phyloP scores from a whole-genome alignment of 2,113 vertebrate genomes.

The Phalacrocorax pelagicus region DNA sequence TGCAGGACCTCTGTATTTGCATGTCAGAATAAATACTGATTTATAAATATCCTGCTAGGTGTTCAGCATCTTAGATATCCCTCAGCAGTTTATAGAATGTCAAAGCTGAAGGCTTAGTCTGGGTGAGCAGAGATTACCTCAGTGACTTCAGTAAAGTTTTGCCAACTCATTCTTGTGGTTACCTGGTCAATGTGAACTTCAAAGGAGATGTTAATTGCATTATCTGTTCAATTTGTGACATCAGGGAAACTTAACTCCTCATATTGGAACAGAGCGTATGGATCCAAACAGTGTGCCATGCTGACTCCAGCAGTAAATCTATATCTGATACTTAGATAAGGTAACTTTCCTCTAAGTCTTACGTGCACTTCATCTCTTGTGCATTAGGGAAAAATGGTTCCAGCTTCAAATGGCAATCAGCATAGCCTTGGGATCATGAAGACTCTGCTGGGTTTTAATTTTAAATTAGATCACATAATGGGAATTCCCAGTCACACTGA shows the following conservation, averaged over 20 bases:
- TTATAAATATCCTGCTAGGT: neutral
- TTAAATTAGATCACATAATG: neutral
- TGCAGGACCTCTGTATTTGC: neutral
- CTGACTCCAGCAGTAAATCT: constrained; percentile 62
- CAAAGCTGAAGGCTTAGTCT: neutral
- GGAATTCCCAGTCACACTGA: neutral
- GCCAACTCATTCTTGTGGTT: neutral
- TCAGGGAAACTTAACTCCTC: constrained; percentile 60
- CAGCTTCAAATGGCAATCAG: constrained; percentile 55
- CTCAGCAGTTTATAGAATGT: neutral
- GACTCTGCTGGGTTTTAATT: neutral
- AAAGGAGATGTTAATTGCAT: constrained; percentile 35
- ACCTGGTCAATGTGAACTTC: constrained; percentile 35
- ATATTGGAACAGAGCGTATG: neutral
- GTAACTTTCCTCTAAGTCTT: constrained; percentile 53
- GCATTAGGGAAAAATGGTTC: constrained; percentile 52
- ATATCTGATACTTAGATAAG: constrained; percentile 68
- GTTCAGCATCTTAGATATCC: neutral
- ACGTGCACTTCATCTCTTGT: constrained; percentile 52
- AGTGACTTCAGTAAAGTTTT: neutral
- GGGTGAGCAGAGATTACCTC: neutral
- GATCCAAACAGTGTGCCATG: neutral
- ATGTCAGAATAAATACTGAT: neutral
- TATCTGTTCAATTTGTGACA: constrained; percentile 44
- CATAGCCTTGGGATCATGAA: constrained; percentile 6